Base-by-base conservation (phyloP, 1,140 invertebrate species). In the Glossosoma conforme region DNA sequence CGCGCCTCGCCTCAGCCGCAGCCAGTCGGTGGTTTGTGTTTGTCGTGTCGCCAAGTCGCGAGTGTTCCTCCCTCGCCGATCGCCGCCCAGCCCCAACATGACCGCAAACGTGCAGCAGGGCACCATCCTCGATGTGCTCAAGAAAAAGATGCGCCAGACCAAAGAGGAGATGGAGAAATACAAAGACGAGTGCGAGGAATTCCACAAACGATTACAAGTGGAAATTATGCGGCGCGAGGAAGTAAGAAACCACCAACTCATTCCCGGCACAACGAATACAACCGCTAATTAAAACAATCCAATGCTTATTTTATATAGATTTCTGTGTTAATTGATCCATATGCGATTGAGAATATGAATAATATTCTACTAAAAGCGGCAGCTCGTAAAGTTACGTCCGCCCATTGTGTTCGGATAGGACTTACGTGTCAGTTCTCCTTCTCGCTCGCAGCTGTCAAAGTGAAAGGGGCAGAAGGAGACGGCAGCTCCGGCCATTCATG, bases 101-200 rank as follows among this genome's bases (percentile, higher is more conserved):
- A 86, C 87, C 76, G 83, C 86, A 63, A 89, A 87, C 76, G 82
- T 89, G 76, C 84, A 84, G 67, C 85, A 88, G 76, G 88, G 88
- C 63, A 87, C 87, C 62, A 82, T 97, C 58, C 79, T 96, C 65
- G 93, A 96, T 77, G 91, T 95, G 62, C 81, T 98, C 59, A 98
- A 98, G 82, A 96, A 97, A 82, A 99, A 98, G 84, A 98, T 98
- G 95, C 83, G 91, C 62, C 90, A 93, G 70, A 91, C 95, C 54
- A 96, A 96, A 77, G 92, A 97, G 70, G 95, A 98, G 79, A 89
- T 93, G 84, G 94, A 97, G 71, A 87, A 91, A 72, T 93, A 91
- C 77, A 95, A 93, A 78, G 95, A 98, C 72, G 91, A 94, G 70
- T 89, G 87, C 68, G 91, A 95, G 72, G 91, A 94, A 68, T 87